phyloP scores from a whole-genome alignment of 2,113 vertebrate species.

The Grallaria varia region DNA sequence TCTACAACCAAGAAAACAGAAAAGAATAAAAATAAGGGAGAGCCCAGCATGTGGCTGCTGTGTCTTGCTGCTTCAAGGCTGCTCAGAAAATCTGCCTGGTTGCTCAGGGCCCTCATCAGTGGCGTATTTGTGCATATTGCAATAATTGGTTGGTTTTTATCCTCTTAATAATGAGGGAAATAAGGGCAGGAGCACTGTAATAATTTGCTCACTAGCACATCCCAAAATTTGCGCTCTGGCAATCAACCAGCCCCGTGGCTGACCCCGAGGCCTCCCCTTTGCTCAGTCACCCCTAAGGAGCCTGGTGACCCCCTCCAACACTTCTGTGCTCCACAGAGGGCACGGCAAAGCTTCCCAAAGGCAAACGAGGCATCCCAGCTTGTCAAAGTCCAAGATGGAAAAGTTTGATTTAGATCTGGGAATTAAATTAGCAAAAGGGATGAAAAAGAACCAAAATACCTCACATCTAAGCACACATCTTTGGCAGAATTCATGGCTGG shows the following conservation, averaged over 20 bases:
- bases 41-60: conserved; percentile 3
- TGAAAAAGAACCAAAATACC: background rate
- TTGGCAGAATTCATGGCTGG: background rate
- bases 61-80: conserved; percentile 2
- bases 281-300: accelerated
- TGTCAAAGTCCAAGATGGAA: background rate
- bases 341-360: background rate
- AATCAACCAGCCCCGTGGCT: background rate
- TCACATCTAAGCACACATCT: background rate
- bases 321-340: accelerated
- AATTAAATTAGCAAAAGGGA: conserved; percentile 22
- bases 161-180: background rate
- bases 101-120: background rate
- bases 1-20: conserved; percentile 15
- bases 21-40: conserved; percentile 21
- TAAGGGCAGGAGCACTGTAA: background rate
- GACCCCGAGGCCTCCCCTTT: background rate
- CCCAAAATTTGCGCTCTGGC: background rate
- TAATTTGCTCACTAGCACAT: background rate
- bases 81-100: background rate
- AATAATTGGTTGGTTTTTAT: background rate
- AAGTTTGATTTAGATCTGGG: background rate
- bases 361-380: background rate
- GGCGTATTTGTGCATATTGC: background rate
- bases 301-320: background rate